phyloP scores from a whole-genome alignment of 2,113 vertebrate genomes.

The Corythoichthys haematopterus region DNA sequence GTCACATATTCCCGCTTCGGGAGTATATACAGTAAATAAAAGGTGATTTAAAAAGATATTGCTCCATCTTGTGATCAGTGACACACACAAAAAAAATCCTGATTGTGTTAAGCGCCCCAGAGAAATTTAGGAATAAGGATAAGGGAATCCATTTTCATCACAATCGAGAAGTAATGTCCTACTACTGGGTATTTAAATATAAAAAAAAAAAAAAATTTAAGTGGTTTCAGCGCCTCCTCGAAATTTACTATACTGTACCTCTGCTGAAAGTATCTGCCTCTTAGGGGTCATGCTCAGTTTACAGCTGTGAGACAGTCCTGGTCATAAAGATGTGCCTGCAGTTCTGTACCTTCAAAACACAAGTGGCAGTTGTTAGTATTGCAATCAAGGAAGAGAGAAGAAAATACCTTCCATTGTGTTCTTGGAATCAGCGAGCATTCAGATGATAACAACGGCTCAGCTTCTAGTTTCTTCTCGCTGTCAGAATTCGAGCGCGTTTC shows the following conservation, averaged over 20 bases:
- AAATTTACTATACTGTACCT: constrained; percentile 23
- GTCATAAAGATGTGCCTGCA: constrained; percentile 5
- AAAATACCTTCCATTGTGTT: constrained; percentile 7
- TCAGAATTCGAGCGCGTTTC: constrained; percentile 63
- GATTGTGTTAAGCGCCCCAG: too few relatives aligned
- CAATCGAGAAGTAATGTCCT: too few relatives aligned
- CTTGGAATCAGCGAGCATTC: constrained; percentile 22
- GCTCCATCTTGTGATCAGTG: too few relatives aligned
- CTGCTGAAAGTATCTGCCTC: constrained; percentile 24
- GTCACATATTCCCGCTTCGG: too few relatives aligned
- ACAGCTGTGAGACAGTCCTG: constrained; percentile 15
- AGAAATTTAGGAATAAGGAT: too few relatives aligned
- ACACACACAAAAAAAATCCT: too few relatives aligned
- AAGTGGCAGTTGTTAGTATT: constrained; percentile 17
- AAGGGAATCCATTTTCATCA: too few relatives aligned
- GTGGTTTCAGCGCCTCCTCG: neutral
- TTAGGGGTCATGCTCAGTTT: constrained; percentile 28
- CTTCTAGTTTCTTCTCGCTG: constrained; percentile 47
- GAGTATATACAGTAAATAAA: too few relatives aligned
- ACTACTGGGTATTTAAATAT: too few relatives aligned
- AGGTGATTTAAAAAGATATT: too few relatives aligned
- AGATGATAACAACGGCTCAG: constrained; percentile 46
- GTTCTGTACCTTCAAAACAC: constrained; percentile 29
- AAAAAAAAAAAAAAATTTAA: too few relatives aligned
- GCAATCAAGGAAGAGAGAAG: constrained; percentile 5